Conservation (phyloP, 2,888 invertebrate species). For the Plebejus anna region DNA sequence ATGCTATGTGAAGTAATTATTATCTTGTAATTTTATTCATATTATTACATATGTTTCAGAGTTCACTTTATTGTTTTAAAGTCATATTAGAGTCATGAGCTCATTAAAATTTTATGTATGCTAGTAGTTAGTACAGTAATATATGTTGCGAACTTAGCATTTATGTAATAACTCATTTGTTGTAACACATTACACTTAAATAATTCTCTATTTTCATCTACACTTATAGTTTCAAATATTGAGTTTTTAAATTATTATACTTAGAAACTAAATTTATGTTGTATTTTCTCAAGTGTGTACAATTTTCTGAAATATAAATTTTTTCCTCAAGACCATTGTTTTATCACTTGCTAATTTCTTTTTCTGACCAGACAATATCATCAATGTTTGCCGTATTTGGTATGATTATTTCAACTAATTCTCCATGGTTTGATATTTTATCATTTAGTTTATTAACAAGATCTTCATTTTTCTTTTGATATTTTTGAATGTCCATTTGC, state of each 20-base stretch:
- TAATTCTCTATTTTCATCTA: slow-evolving; percentile 64
- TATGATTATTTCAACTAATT: slow-evolving; percentile 45
- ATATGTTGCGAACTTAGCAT: slow-evolving; percentile 49
- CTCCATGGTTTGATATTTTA: slow-evolving; percentile 56
- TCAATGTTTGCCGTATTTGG: slow-evolving; percentile 47
- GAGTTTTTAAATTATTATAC: slow-evolving; percentile 54
- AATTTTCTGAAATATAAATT: slow-evolving; percentile 79
- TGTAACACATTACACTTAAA: slow-evolving; percentile 47
- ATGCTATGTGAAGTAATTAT: slow-evolving; percentile 25
- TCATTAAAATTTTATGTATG: slow-evolving; percentile 39
- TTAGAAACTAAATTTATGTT: slow-evolving; percentile 65
- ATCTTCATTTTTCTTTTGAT: slow-evolving; percentile 68
- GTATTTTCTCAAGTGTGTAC: slow-evolving; percentile 77
- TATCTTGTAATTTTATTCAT: slow-evolving; percentile 30
- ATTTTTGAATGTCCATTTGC: slow-evolving; percentile 68
- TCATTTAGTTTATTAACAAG: slow-evolving; percentile 54
- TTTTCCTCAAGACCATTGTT: slow-evolving; percentile 59
- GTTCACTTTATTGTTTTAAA: slow-evolving; percentile 26
- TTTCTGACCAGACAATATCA: slow-evolving; percentile 52
- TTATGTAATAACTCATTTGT: slow-evolving; percentile 50
- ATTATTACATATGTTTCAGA: slow-evolving; percentile 23
- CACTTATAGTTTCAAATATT: slow-evolving; percentile 58
- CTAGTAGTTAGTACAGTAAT: slow-evolving; percentile 49
- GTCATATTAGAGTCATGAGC: slow-evolving; percentile 28
- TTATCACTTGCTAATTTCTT: slow-evolving; percentile 57